phyloP scores from a whole-genome alignment of 2,888 invertebrate species.

The Axea sp. region DNA sequence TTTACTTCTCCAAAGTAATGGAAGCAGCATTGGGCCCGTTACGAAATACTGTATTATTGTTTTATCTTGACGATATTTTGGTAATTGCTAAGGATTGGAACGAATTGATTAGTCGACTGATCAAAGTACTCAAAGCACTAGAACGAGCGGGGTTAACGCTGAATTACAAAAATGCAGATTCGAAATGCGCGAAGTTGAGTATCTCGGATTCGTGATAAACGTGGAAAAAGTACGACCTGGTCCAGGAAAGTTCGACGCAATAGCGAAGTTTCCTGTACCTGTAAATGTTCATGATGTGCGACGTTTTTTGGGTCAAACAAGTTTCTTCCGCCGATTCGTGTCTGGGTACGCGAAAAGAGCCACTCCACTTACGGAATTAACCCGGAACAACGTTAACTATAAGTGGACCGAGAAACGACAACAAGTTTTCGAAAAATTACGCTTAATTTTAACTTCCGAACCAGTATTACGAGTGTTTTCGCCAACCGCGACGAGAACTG shows the following conservation, averaged over 20 bases:
- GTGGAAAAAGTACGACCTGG: too few species aligned
- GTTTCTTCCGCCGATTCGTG: slow-evolving; percentile 17
- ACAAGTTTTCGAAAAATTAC: background rate
- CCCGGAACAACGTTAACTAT: background rate
- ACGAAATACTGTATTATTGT: too few species aligned
- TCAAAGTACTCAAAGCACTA: too few species aligned
- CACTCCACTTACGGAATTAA: background rate
- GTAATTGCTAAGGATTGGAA: too few species aligned
- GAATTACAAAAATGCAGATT: too few species aligned
- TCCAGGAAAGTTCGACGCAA: too few species aligned
- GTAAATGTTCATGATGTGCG: slow-evolving; percentile 13
- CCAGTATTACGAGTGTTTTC: background rate
- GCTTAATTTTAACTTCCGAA: background rate
- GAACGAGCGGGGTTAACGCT: too few species aligned
- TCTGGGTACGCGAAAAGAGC: background rate
- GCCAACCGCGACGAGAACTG: background rate
- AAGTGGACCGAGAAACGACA: background rate
- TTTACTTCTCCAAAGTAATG: slow-evolving; percentile 64
- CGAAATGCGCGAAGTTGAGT: too few species aligned
- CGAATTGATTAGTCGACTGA: too few species aligned
- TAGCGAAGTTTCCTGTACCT: slow-evolving; percentile 19
- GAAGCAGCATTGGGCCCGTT: too few species aligned
- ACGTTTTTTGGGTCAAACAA: slow-evolving; percentile 1
- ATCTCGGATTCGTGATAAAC: too few species aligned
- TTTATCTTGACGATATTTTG: too few species aligned